Conservation (phyloP, 1,140 invertebrate genomes). For the Meloidogyne chitwoodi region DNA sequence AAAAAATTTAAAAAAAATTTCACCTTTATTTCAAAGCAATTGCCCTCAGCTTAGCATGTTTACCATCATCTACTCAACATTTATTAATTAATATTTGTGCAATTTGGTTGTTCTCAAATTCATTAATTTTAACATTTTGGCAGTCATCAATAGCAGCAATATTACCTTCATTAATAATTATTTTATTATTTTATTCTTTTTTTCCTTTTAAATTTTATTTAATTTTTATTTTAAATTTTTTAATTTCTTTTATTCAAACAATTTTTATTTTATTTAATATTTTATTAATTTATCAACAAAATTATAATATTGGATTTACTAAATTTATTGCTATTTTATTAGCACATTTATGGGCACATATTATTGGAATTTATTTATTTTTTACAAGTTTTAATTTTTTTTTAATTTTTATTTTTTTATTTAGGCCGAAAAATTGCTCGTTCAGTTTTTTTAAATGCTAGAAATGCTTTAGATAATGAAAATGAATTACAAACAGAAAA, state of each 20-base stretch:
- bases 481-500: conserved; percentile 36
- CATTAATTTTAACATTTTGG: not conserved
- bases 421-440: conserved; percentile 36
- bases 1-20: not conserved
- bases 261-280: conserved; percentile 9
- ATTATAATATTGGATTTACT: not conserved
- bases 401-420: not conserved
- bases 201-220: conserved; percentile 27
- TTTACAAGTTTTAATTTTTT: conserved; percentile 16
- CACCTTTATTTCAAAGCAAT: not conserved
- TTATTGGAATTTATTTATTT: conserved; percentile 54
- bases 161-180: conserved; percentile 26
- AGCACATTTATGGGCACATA: conserved; percentile 52
- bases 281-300: no score
- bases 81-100: not conserved
- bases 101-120: conserved; percentile 26
- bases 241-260: conserved; percentile 26
- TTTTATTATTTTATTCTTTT: conserved; percentile 33
- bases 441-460: conserved; percentile 53
- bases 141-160: conserved; percentile 5
- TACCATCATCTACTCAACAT: not conserved
- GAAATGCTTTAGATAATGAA: conserved; percentile 50
- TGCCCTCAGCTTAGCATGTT: not conserved
- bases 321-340: conserved; percentile 43
- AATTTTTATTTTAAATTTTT: not conserved